Evolutionary conservation across 2,888 invertebrate genomes (phyloP).

Genomic region (Eulithis testata): DNA sequence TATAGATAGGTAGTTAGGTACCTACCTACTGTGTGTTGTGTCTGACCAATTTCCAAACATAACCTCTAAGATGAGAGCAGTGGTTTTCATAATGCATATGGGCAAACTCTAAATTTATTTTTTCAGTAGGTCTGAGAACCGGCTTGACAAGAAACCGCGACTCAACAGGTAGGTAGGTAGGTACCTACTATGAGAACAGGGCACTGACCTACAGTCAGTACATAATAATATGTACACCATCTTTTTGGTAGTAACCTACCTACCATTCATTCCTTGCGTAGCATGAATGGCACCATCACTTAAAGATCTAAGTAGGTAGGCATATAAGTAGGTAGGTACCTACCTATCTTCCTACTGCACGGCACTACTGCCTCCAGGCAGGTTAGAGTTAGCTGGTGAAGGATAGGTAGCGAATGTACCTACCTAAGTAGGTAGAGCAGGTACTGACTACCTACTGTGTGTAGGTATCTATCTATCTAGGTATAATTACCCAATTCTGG

Average conservation of each 20-base stretch:
- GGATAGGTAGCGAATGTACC: too few relatives aligned
- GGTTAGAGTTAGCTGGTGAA: too few relatives aligned
- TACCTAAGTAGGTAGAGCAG: too few relatives aligned
- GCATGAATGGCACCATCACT: too few relatives aligned
- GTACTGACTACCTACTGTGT: too few relatives aligned
- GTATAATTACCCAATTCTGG: too few relatives aligned
- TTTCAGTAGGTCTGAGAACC: conserved; percentile 65
- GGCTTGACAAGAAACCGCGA: conserved; percentile 68
- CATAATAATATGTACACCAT: conserved; percentile 60
- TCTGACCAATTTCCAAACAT: conserved; percentile 25
- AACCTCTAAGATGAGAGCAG: not conserved
- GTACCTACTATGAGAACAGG: conserved; percentile 47
- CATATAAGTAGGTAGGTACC: too few relatives aligned
- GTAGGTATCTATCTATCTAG: too few relatives aligned
- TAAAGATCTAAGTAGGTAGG: too few relatives aligned
- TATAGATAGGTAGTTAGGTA: conserved; percentile 11
- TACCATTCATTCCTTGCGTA: too few relatives aligned
- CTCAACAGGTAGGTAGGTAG: conserved; percentile 75
- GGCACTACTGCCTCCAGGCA: too few relatives aligned
- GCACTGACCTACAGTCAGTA: conserved; percentile 78
- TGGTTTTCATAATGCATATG: conserved; percentile 49
- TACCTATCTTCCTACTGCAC: too few relatives aligned
- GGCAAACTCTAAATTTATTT: conserved; percentile 59
- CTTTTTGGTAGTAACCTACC: not conserved
- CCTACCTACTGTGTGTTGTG: not conserved